Conservation (phyloP, 2,797 vertebrate species). For the Lutjanus campechanus region DNA sequence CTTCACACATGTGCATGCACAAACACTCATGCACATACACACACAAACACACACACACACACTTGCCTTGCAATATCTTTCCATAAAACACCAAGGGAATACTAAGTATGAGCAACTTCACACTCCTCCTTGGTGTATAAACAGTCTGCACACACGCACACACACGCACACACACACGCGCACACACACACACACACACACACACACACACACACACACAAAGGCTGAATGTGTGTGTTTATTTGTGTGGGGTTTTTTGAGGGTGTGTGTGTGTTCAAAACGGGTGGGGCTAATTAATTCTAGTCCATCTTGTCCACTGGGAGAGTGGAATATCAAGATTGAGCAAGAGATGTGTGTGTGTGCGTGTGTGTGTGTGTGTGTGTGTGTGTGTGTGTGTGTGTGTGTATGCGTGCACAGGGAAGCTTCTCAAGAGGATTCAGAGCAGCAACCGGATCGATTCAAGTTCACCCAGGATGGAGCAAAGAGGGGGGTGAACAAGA, state of each 20-base stretch:
- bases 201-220: background rate
- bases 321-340: constrained; percentile 65
- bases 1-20: constrained; percentile 51
- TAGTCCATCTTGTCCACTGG: constrained; percentile 62
- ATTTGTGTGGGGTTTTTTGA: constrained; percentile 25
- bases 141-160: constrained; percentile 34
- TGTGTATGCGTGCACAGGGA: constrained; percentile 27
- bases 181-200: background rate
- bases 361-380: constrained; percentile 14
- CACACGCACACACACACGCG: constrained; percentile 44
- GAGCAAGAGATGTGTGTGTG: constrained; percentile 25
- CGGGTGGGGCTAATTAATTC: constrained; percentile 70
- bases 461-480: constrained; percentile 57
- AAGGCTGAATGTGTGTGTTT: constrained; percentile 50
- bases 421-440: constrained; percentile 56
- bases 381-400: constrained; percentile 24
- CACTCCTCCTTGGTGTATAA: constrained; percentile 55
- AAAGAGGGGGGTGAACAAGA: constrained; percentile 25
- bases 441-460: constrained; percentile 65
- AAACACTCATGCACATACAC: constrained; percentile 17
- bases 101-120: constrained; percentile 74
- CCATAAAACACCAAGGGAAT: constrained; percentile 73
- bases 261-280: constrained; percentile 58
- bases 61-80: constrained; percentile 61
- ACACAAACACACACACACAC: constrained; percentile 38